phyloP scores from a whole-genome alignment of 1,140 invertebrate genomes.

The Oncopodura yosiiana region DNA sequence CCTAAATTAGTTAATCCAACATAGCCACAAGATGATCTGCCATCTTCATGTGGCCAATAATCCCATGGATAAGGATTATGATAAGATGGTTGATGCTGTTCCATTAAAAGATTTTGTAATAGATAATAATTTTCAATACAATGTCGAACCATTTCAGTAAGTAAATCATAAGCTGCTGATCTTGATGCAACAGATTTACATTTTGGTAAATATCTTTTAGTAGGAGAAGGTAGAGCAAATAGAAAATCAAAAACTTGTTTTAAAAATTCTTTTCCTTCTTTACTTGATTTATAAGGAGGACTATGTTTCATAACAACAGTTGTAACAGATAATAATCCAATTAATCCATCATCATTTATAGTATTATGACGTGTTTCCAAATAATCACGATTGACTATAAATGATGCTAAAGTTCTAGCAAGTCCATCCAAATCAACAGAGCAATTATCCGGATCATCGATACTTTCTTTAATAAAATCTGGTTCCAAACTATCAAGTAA shows the following conservation, averaged over 20 bases:
- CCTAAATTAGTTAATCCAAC: conserved; percentile 88
- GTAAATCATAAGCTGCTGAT: conserved; percentile 76
- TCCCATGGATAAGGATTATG: conserved; percentile 86
- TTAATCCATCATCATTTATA: conserved; percentile 78
- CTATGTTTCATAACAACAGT: conserved; percentile 80
- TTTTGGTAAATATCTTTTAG: conserved; percentile 74
- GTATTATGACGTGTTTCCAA: conserved; percentile 68
- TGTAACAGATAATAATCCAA: conserved; percentile 74
- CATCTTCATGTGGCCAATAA: conserved; percentile 93
- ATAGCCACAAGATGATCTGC: conserved; percentile 83
- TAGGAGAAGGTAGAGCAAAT: conserved; percentile 77
- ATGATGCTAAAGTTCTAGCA: conserved; percentile 61
- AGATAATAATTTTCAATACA: conserved; percentile 75
- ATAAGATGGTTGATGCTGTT: conserved; percentile 74
- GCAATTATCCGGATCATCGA: conserved; percentile 47
- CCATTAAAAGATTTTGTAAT: conserved; percentile 67
- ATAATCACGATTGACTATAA: conserved; percentile 64
- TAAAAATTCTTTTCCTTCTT: conserved; percentile 56
- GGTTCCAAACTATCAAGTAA: conserved; percentile 73
- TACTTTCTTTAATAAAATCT: conserved; percentile 58
- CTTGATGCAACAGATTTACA: conserved; percentile 82
- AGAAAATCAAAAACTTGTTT: conserved; percentile 64
- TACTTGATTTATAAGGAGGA: conserved; percentile 69
- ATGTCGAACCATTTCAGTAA: conserved; percentile 75
- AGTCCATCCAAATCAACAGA: conserved; percentile 62